phyloP scores from a whole-genome alignment of 2,797 vertebrate genomes.

The Tapera naevia region DNA sequence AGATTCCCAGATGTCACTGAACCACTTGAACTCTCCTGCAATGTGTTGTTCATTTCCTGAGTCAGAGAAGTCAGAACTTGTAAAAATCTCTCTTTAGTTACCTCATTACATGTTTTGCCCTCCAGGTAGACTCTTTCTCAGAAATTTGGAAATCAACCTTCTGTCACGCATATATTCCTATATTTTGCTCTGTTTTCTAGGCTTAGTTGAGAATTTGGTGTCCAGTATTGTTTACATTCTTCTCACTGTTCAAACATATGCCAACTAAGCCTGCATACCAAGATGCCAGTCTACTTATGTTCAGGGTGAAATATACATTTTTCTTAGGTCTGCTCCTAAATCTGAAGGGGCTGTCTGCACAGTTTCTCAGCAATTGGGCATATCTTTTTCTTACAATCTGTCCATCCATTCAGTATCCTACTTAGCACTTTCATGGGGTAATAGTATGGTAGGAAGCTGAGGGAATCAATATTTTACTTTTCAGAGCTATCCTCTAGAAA shows the following conservation, averaged over 20 bases:
- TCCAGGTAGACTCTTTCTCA: background rate
- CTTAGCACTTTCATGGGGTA: background rate
- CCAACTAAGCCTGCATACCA: background rate
- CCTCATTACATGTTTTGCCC: background rate
- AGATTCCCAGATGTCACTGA: conserved; percentile 41
- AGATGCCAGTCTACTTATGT: background rate
- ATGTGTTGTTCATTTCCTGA: conserved; percentile 13
- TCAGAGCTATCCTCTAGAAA: background rate
- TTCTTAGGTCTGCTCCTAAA: background rate
- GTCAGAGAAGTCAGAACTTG: conserved; percentile 20
- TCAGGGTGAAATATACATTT: background rate
- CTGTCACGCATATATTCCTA: background rate
- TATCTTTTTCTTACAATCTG: background rate
- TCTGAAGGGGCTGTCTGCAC: background rate
- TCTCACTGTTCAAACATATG: background rate
- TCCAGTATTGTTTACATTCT: background rate
- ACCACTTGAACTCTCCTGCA: conserved; percentile 14
- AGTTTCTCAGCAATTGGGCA: background rate
- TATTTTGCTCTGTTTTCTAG: background rate
- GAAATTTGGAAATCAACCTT: background rate
- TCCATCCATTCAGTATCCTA: background rate
- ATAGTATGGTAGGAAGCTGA: background rate
- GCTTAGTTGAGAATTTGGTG: background rate
- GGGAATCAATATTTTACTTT: background rate
- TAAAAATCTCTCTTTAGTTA: background rate